A percentile compares a stretch with the other conserved stretches of the same genome.
Evolutionary conservation across 2,113 vertebrate species (phyloP).

Genomic region (zebrafish (Danio rerio)): GRCz12tu NC_133176.1:2326501-2327000

Average conservation of each 20-base stretch:
- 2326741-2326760: neutral
- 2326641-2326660: neutral
- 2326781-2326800: neutral
- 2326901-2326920: neutral
- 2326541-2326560: neutral
- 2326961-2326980: neutral
- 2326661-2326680: neutral
- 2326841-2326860: neutral
- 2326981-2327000: conserved; percentile 30
- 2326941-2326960: neutral
- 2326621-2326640: neutral
- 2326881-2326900: neutral
- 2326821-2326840: neutral
- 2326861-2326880: neutral
- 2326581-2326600: neutral
- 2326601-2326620: neutral
- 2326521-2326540: neutral
- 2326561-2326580: neutral
- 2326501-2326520: neutral
- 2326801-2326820: neutral
- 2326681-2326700: conserved; percentile 1
- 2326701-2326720: conserved; percentile 11
- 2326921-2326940: neutral
- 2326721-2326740: neutral
- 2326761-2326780: neutral